Base-by-base conservation (phyloP, 2,888 invertebrate genomes). In the Nymphalis urticae region DNA sequence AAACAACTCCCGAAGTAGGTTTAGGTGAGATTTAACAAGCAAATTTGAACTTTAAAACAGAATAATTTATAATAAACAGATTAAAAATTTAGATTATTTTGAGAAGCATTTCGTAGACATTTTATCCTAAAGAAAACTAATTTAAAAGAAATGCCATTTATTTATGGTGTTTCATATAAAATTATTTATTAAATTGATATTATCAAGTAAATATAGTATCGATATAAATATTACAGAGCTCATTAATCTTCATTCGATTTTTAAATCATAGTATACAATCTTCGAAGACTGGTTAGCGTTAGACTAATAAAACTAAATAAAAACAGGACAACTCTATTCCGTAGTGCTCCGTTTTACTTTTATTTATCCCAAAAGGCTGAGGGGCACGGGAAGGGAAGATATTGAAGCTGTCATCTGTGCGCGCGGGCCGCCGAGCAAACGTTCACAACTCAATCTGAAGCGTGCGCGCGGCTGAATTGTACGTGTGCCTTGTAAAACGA, bases 271-370 rank as follows among this genome's bases (percentile, higher is more conserved):
- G 60, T 48, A 66, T 54, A 69, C 58, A 70, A 68, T 69, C 59
- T 63, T 53, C 48, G 59, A 63, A 54, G 47, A 66, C 63, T 77
- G 80, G 60, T 21, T 48, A 79, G 75, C 80, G 60, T 21, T 48
- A 79, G 75, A 58, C 50, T 73, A 75, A 74, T 74, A 76, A 85
- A 87, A 86, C 81, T 82, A 87, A 86, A 87, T 81, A 84, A 88
- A 85, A 88, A 81, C 79, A 81, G 83, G 84, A 88, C 85, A 86
- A 85, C 85, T 87, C 85, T 88, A 88, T 89, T 88, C 85, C 80
- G 81, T 63, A 66, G 63, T 62, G 59, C 62, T 56, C 62, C 16
- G 58, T 67, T 66, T 50, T 54, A 54, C 54, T 54, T 27, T 56
- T 56, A 56, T 56, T 56, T 65, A 72, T 69, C 70, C 72, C 69